phyloP scores from a whole-genome alignment of 2,888 invertebrate species.

The Dysmachus trigonus region DNA sequence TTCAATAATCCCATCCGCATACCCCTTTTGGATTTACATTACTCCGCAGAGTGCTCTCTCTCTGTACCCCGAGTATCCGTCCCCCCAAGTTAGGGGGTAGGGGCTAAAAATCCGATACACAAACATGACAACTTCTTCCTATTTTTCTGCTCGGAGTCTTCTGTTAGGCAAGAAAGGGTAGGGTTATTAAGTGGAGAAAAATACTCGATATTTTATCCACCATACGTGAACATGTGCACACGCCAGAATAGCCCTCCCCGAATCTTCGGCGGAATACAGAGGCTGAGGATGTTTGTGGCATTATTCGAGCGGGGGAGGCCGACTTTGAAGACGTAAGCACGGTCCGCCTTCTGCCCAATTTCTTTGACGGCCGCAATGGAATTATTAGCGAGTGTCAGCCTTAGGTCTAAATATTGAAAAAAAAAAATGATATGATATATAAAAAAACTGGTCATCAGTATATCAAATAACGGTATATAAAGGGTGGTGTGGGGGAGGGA shows the following conservation, averaged over 20 bases:
- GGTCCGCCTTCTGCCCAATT: neutral
- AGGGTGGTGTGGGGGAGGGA: neutral
- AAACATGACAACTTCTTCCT: slow-evolving; percentile 42
- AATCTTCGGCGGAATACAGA: neutral
- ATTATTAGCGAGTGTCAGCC: slow-evolving; percentile 30
- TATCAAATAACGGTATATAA: slow-evolving; percentile 41
- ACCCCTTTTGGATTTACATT: slow-evolving; percentile 48
- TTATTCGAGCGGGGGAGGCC: neutral
- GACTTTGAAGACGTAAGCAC: neutral
- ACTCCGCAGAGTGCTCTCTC: slow-evolving; percentile 46
- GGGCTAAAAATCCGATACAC: slow-evolving; percentile 25
- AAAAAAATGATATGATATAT: too few relatives aligned
- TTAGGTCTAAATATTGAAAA: slow-evolving; percentile 45
- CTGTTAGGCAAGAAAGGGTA: neutral
- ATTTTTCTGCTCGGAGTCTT: slow-evolving; percentile 7
- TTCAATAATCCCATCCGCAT: slow-evolving; percentile 49
- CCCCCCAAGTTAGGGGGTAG: neutral
- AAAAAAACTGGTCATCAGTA: slow-evolving; percentile 45
- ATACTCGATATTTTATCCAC: neutral
- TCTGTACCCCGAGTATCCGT: slow-evolving; percentile 6
- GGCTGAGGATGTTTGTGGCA: neutral
- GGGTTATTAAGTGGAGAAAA: slow-evolving; percentile 33
- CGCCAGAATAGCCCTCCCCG: neutral
- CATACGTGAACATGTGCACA: neutral
- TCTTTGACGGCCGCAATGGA: slow-evolving; percentile 24